These are phyloP conservation scores for Crioceris asparagi DNA, from an alignment of 2,888 invertebrate species.

Conservation along the genomic window DNA sequence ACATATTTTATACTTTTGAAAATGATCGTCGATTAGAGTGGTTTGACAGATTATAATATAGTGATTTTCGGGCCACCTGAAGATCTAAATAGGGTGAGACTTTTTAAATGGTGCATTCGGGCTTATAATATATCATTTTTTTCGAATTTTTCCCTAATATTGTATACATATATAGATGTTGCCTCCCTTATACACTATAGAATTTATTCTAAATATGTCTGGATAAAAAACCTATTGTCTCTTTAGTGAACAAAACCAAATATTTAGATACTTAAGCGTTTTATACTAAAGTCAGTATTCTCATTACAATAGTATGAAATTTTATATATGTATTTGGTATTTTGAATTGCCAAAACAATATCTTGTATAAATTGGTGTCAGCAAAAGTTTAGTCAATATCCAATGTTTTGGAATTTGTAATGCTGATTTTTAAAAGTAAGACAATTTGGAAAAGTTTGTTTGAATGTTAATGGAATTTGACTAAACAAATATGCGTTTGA, in stretches of 20 bases:
- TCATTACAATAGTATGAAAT: constrained; percentile 21
- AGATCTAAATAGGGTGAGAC: no score
- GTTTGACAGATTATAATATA: no score
- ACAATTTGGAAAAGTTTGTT: not conserved
- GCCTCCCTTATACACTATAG: constrained; percentile 25
- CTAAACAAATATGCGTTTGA: constrained; percentile 1
- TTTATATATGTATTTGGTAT: constrained; percentile 24
- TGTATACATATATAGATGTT: constrained; percentile 25
- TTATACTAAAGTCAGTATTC: constrained; percentile 25
- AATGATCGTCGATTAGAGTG: constrained; percentile 16
- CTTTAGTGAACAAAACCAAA: constrained; percentile 23
- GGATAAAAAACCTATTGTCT: constrained; percentile 7
- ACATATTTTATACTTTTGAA: constrained; percentile 5
- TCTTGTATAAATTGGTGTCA: constrained; percentile 6
- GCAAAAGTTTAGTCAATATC: constrained; percentile 5
- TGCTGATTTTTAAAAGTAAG: no score
- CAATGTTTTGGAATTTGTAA: no score
- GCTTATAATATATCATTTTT: not conserved
- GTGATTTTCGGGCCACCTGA: no score
- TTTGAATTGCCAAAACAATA: constrained; percentile 17
- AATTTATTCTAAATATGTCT: constrained; percentile 25
- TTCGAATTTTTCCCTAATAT: constrained; percentile 14
- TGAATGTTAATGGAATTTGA: not conserved
- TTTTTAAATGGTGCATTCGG: not conserved
- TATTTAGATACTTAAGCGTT: constrained; percentile 24